These are phyloP conservation scores for Zophobas atratus DNA, from an alignment of 1,140 invertebrate genomes.

Conservation along the genomic window DNA sequence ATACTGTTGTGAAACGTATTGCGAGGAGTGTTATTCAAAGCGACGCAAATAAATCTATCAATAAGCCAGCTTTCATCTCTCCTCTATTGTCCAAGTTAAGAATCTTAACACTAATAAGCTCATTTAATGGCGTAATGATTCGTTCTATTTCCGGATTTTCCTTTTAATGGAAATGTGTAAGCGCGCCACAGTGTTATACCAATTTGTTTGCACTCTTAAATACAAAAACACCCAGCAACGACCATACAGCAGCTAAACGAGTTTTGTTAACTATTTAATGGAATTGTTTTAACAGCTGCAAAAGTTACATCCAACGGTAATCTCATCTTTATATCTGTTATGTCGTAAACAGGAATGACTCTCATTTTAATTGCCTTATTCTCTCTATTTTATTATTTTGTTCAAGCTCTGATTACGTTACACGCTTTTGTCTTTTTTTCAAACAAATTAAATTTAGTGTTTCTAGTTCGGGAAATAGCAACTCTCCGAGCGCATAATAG, in stretches of 20 bases:
- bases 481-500: conserved; percentile 3
- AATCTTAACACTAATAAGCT: too few species aligned
- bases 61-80: too few species aligned
- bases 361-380: conserved; percentile 38
- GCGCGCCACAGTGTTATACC: not conserved
- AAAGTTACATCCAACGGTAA: conserved; percentile 19
- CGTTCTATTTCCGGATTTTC: too few species aligned
- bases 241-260: not conserved
- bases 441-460: conserved; percentile 37
- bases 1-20: too few species aligned
- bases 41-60: too few species aligned
- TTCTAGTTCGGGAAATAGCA: conserved; percentile 27
- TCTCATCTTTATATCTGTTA: conserved; percentile 38
- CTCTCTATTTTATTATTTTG: conserved; percentile 30
- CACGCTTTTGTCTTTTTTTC: conserved; percentile 19
- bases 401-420: conserved; percentile 34
- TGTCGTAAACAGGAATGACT: conserved; percentile 31
- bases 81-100: too few species aligned
- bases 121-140: too few species aligned
- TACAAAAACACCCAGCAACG: not conserved
- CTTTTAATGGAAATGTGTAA: not conserved
- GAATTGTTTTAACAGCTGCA: conserved; percentile 18
- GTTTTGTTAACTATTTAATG: conserved; percentile 29
- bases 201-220: not conserved
- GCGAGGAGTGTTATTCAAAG: too few species aligned